phyloP scores from a whole-genome alignment of 2,888 invertebrate species.

The Amblyjoppa fuscipennis region DNA sequence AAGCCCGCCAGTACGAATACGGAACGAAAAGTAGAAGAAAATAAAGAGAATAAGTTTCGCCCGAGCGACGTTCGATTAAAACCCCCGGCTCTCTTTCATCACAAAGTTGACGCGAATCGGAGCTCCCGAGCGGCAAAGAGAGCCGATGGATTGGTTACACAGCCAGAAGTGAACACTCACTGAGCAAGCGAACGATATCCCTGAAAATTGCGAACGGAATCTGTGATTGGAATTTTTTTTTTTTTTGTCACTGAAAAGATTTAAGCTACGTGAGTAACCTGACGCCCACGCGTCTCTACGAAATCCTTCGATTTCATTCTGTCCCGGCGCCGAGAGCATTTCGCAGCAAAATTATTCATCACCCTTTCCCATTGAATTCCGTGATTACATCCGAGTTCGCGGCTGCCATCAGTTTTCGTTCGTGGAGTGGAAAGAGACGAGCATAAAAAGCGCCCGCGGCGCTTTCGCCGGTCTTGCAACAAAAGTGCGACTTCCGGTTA shows the following conservation, averaged over 20 bases:
- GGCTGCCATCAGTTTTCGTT: neutral
- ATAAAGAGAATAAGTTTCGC: slow-evolving; percentile 53
- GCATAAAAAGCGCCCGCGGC: neutral
- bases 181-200: slow-evolving; percentile 23
- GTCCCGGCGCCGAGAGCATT: slow-evolving; percentile 17
- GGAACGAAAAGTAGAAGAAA: slow-evolving; percentile 39
- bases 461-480: neutral
- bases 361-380: slow-evolving; percentile 14
- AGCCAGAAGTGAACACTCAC: slow-evolving; percentile 23
- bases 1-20: slow-evolving; percentile 31
- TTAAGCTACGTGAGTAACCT: slow-evolving; percentile 7
- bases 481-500: neutral
- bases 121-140: slow-evolving; percentile 27
- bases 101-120: slow-evolving; percentile 36
- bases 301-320: slow-evolving; percentile 36
- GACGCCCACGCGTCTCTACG: slow-evolving; percentile 19
- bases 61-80: slow-evolving; percentile 57
- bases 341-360: slow-evolving; percentile 52
- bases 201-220: slow-evolving; percentile 59
- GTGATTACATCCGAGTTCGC: neutral
- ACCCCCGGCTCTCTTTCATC: slow-evolving; percentile 44
- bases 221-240: slow-evolving; percentile 54
- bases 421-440: neutral
- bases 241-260: slow-evolving; percentile 4
- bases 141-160: slow-evolving; percentile 55